Evolutionary conservation across 2,797 vertebrate genomes (phyloP).

Genomic region (Myotis planiceps): DNA sequence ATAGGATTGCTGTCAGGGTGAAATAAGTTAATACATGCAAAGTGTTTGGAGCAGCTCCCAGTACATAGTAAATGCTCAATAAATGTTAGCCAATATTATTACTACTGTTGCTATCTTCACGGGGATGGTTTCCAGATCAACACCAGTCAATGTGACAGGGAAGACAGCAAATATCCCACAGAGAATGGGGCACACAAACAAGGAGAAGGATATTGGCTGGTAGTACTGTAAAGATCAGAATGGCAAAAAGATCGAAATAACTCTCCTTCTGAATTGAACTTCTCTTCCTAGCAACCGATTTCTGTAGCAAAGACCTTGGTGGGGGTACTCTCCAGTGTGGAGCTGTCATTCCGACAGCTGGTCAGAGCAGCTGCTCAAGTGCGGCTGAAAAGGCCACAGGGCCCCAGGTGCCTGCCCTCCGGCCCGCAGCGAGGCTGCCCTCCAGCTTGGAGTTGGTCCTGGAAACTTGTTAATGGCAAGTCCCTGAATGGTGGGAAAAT

Average conservation of each 20-base stretch:
- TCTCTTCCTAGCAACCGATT: background rate
- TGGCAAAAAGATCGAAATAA: background rate
- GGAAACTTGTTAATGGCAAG: background rate
- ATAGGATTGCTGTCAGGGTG: background rate
- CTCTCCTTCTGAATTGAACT: background rate
- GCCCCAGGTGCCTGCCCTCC: background rate
- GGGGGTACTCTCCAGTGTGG: background rate
- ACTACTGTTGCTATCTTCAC: background rate
- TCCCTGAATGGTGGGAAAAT: background rate
- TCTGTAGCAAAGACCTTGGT: background rate
- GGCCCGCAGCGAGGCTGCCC: background rate
- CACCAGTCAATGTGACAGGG: background rate
- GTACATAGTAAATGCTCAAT: background rate
- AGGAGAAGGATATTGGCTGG: background rate
- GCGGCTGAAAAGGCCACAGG: background rate
- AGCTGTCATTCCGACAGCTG: conserved; percentile 31
- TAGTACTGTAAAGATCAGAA: background rate
- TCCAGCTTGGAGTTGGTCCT: background rate
- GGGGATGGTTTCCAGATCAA: background rate
- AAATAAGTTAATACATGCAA: background rate
- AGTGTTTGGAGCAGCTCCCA: background rate
- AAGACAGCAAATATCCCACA: background rate
- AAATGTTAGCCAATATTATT: background rate
- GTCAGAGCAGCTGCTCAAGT: conserved; percentile 38
- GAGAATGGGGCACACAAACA: background rate